A percentile compares a stretch with the other conserved stretches of the same genome.
These are phyloP conservation scores for Xestia c-nigrum DNA, from an alignment of 2,888 invertebrate species.

Conservation along the genomic window DNA sequence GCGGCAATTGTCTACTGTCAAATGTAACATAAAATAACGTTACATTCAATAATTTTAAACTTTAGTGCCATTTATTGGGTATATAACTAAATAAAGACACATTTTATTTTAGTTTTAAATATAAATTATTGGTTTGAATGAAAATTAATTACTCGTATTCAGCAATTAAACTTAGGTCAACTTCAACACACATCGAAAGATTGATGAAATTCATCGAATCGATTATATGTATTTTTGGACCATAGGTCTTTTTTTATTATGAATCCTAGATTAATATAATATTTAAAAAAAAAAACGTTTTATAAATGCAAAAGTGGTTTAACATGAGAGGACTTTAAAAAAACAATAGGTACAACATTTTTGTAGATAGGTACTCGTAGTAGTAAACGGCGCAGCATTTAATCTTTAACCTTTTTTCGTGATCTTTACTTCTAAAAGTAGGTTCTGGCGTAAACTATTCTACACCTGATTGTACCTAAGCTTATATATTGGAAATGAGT, in stretches of 20 bases:
- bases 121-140: too few relatives aligned
- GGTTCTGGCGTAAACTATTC: neutral
- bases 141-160: too few relatives aligned
- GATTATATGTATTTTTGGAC: too few relatives aligned
- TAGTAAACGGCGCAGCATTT: too few relatives aligned
- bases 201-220: too few relatives aligned
- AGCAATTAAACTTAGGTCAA: too few relatives aligned
- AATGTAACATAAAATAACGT: neutral
- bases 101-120: too few relatives aligned
- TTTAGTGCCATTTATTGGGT: neutral
- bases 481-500: constrained; percentile 17
- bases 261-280: too few relatives aligned
- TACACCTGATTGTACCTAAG: neutral
- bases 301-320: neutral
- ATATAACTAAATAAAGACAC: neutral
- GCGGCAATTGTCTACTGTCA: neutral
- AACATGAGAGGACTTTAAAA: neutral
- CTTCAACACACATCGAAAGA: too few relatives aligned
- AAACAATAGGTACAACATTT: neutral
- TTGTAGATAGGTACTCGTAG: too few relatives aligned
- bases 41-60: neutral
- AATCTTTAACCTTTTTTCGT: neutral
- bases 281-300: too few relatives aligned
- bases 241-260: too few relatives aligned
- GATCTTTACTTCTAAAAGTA: neutral